Evolutionary conservation across 2,113 vertebrate genomes (phyloP).

Genomic region (Callopanchax toddi): DNA sequence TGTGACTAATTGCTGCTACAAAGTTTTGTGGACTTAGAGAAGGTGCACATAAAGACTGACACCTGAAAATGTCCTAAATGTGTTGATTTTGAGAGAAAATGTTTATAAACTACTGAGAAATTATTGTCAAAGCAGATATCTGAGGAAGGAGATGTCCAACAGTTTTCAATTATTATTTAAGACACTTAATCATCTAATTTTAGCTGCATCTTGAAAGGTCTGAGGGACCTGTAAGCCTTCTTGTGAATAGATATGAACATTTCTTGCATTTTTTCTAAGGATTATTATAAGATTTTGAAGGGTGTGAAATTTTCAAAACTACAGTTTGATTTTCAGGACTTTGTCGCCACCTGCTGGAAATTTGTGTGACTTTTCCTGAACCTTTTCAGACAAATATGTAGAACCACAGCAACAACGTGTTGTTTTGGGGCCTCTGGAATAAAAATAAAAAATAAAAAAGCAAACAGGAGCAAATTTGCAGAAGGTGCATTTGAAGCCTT

Average conservation of each 20-base stretch:
- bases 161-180: not conserved
- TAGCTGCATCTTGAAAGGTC: too few relatives aligned
- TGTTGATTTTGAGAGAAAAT: too few relatives aligned
- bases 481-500: too few relatives aligned
- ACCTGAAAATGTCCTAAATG: too few relatives aligned
- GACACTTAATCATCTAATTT: not conserved
- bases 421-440: not conserved
- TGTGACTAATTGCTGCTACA: too few relatives aligned
- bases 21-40: too few relatives aligned
- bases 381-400: not conserved
- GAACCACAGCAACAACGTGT: not conserved
- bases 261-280: not conserved
- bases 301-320: not conserved
- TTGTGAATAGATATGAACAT: not conserved
- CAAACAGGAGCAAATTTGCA: not conserved
- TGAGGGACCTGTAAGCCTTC: not conserved
- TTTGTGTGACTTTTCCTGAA: not conserved
- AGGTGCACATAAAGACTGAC: too few relatives aligned
- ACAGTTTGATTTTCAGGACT: constrained; percentile 1
- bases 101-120: too few relatives aligned
- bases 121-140: too few relatives aligned
- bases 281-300: not conserved
- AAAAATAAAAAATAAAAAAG: not conserved
- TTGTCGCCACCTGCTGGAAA: constrained; percentile 47
- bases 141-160: too few relatives aligned